phyloP scores from a whole-genome alignment of 1,140 invertebrate genomes.

The Eupristina koningsbergeri region DNA sequence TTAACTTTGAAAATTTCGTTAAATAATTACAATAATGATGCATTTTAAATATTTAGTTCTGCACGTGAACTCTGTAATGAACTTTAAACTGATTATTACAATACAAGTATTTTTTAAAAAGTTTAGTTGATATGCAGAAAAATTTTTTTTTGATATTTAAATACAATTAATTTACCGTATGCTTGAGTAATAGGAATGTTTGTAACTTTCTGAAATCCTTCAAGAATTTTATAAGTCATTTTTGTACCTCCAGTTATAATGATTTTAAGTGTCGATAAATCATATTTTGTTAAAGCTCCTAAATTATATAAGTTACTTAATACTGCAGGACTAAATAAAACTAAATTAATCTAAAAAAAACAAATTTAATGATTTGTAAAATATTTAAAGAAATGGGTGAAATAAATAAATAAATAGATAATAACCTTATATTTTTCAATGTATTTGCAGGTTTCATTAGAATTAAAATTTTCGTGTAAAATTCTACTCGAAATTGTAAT shows the following conservation, averaged over 20 bases:
- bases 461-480: slow-evolving; percentile 48
- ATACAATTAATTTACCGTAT: slow-evolving; percentile 39
- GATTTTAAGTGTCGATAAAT: slow-evolving; percentile 20
- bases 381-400: too few relatives aligned
- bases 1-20: too few relatives aligned
- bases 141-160: background rate
- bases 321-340: too few relatives aligned
- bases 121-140: too few relatives aligned
- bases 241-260: slow-evolving; percentile 21
- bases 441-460: slow-evolving; percentile 50
- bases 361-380: too few relatives aligned
- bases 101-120: too few relatives aligned
- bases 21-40: too few relatives aligned
- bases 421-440: slow-evolving; percentile 60
- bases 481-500: slow-evolving; percentile 23
- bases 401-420: background rate
- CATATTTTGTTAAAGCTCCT: slow-evolving; percentile 4
- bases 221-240: slow-evolving; percentile 15
- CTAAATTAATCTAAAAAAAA: too few relatives aligned
- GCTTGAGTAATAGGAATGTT: background rate
- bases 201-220: background rate
- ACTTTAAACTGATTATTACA: too few relatives aligned
- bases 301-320: slow-evolving; percentile 28
- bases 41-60: too few relatives aligned
- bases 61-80: too few relatives aligned